Base-by-base conservation (phyloP, 2,113 vertebrate genomes). In the Sphyrna mokarran region DNA sequence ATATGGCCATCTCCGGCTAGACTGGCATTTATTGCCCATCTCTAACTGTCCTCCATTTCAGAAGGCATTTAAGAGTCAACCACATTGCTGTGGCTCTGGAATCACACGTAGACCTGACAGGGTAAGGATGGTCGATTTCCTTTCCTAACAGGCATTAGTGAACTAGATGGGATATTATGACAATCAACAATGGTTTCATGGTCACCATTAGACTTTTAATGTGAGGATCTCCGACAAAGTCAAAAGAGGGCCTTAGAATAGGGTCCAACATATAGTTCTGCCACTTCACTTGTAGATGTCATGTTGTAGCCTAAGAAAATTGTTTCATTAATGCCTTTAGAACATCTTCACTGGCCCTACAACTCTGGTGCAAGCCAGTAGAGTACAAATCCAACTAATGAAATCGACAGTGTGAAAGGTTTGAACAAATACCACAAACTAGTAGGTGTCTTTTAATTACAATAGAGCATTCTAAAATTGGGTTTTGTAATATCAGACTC, bases 401-500 rank as follows among this genome's bases (percentile, higher is more conserved):
- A 63, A 93, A 37, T 18, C 61, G 20, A 7, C 33, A 66, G n/a
- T 37, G 61, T 37, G 89, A 14, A 93, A 93, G 14, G 22, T 40
- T 93, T 91, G 87, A 61, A 91, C 29, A 61, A 91, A 91, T 91
- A 91, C 58, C 61, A 66, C 61, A 93, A 61, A 93, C 18, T n/a
- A 93, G 61, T 63, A 37, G 61, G n/a, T 66, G 58, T n/a, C 61
- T 93, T 66, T 66, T 66, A 66, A 93, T 93, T 93, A 66, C 61
- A 93, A n/a, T 66, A 66, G 61, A 33, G 61, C 89, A 93, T 66
- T 68, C 61, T 93, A 93, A 93, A 93, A 66, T 33, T 33, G 61
- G 87, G 87, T n/a, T 91, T n/a, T 91, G 33, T 93, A 93, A 93
- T 93, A 93, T 93, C 61, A 93, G 89, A 22, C 61, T 93, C 89